phyloP scores from a whole-genome alignment of 2,113 vertebrate genomes.

The Chaenocephalus aceratus region DNA sequence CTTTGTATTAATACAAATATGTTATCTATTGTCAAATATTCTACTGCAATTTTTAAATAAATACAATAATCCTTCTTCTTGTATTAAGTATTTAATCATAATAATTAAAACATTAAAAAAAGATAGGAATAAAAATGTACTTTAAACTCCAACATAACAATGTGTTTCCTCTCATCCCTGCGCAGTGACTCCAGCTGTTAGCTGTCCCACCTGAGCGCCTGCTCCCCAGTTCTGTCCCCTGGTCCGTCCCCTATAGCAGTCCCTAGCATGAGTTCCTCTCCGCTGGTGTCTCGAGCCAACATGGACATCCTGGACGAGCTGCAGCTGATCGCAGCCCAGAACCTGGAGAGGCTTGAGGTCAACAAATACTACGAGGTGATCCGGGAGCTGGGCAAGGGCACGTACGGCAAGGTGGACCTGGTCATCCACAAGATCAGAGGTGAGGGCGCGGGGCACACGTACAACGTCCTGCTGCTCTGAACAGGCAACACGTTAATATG shows the following conservation, averaged over 20 bases:
- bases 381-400: constrained; percentile 86
- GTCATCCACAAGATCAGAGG: constrained; percentile 86
- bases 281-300: constrained; percentile 80
- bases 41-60: background rate
- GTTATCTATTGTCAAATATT: background rate
- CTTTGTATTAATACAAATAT: too few relatives aligned
- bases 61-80: background rate
- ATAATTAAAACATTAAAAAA: background rate
- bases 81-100: background rate
- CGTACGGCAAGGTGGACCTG: constrained; percentile 87
- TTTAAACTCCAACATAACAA: background rate
- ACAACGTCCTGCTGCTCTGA: background rate
- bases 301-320: constrained; percentile 87
- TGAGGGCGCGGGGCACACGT: constrained; percentile 40
- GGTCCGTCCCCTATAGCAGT: constrained; percentile 26
- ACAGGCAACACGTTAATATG: background rate
- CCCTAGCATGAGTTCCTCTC: constrained; percentile 83
- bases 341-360: constrained; percentile 83
- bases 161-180: constrained; percentile 10
- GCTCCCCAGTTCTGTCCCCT: background rate
- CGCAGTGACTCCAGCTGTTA: constrained; percentile 66
- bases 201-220: constrained; percentile 38
- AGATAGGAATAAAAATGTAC: background rate
- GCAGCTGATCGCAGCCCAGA: constrained; percentile 84
- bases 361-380: constrained; percentile 87